Evolutionary conservation across 2,797 vertebrate species (phyloP).

Genomic region (Rousettus madagascariensis): DNA sequence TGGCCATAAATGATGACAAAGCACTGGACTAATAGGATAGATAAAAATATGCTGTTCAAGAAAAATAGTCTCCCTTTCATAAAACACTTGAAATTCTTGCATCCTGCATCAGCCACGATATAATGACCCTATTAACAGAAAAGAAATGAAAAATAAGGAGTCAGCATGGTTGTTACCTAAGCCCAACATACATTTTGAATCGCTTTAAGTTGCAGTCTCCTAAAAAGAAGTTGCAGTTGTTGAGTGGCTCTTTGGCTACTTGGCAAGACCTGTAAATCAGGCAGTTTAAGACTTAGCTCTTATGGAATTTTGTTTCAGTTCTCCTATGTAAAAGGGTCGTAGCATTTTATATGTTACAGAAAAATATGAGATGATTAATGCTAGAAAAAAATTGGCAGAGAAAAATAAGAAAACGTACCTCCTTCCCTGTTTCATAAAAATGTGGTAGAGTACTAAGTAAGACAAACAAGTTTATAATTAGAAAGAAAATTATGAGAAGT

Average conservation of each 20-base stretch:
- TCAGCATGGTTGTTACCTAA: conserved; percentile 48
- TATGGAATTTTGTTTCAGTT: conserved; percentile 58
- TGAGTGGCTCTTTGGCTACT: conserved; percentile 36
- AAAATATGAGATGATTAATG: conserved; percentile 52
- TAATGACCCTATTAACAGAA: conserved; percentile 66
- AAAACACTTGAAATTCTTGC: conserved; percentile 31
- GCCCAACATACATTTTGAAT: conserved; percentile 51
- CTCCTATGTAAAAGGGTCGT: conserved; percentile 14
- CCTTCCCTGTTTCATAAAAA: conserved; percentile 63
- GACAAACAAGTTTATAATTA: conserved; percentile 75
- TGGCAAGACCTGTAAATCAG: conserved; percentile 61
- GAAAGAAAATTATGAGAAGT: conserved; percentile 61
- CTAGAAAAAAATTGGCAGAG: conserved; percentile 59
- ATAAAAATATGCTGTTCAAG: conserved; percentile 63
- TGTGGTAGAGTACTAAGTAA: conserved; percentile 63
- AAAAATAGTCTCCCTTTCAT: conserved; percentile 58
- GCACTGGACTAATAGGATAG: conserved; percentile 43
- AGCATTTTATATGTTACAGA: conserved; percentile 23
- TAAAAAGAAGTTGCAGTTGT: background rate
- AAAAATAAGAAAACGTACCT: conserved; percentile 49
- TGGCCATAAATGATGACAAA: conserved; percentile 56
- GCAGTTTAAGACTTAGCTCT: conserved; percentile 45
- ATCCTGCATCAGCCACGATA: conserved; percentile 62
- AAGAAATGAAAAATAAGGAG: conserved; percentile 54
- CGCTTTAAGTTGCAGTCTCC: conserved; percentile 24